A percentile compares a stretch with the other conserved stretches of the same genome.
These are phyloP conservation scores for Chrysodeixis includens DNA, from an alignment of 2,888 invertebrate genomes.

Conservation along the genomic window DNA sequence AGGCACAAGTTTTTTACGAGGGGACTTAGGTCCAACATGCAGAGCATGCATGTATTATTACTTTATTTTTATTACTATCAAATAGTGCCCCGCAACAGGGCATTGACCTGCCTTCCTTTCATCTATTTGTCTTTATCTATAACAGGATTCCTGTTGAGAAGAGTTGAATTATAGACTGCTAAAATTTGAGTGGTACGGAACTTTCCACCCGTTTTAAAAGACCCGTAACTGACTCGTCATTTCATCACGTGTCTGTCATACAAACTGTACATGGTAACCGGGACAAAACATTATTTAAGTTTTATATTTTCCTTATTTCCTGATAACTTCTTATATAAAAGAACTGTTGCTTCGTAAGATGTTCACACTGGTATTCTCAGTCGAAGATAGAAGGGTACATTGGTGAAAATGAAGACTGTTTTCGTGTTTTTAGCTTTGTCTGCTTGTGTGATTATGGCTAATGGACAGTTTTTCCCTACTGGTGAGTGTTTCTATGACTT, in stretches of 20 bases:
- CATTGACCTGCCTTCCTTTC: too few relatives aligned
- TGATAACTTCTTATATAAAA: slow-evolving; percentile 34
- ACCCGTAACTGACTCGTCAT: not conserved
- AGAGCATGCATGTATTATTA: too few relatives aligned
- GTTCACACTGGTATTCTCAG: slow-evolving; percentile 12
- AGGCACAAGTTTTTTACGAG: too few relatives aligned
- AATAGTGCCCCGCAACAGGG: too few relatives aligned
- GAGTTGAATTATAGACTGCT: too few relatives aligned
- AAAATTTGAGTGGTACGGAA: too few relatives aligned
- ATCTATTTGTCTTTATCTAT: too few relatives aligned
- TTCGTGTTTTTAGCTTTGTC: slow-evolving; percentile 50
- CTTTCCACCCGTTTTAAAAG: not conserved
- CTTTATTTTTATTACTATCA: too few relatives aligned
- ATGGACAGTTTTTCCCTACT: slow-evolving; percentile 64
- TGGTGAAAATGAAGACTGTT: slow-evolving; percentile 60
- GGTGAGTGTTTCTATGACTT: slow-evolving; percentile 55
- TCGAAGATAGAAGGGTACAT: not conserved
- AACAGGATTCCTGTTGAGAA: too few relatives aligned
- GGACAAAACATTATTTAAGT: slow-evolving; percentile 6
- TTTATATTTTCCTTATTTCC: slow-evolving; percentile 29
- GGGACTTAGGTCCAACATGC: too few relatives aligned
- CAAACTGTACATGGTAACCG: slow-evolving; percentile 9
- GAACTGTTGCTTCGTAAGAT: not conserved
- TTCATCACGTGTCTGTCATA: not conserved
- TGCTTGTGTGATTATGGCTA: slow-evolving; percentile 39